Evolutionary conservation across 2,797 vertebrate genomes (phyloP).

Genomic region (Perodicticus potto): DNA sequence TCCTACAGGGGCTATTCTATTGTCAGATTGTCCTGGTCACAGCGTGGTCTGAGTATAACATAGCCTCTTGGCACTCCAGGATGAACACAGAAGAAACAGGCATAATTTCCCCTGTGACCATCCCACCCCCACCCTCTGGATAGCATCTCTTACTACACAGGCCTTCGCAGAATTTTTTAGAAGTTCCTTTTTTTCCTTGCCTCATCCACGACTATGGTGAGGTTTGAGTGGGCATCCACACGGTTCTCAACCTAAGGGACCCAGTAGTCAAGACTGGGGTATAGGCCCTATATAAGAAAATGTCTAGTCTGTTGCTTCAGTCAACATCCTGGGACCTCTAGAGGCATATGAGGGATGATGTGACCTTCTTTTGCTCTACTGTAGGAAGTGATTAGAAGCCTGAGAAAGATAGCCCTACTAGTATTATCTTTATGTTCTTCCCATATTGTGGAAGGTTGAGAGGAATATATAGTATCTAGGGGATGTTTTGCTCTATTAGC

Average conservation of each 20-base stretch:
- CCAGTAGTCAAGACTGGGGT: neutral
- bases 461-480: neutral
- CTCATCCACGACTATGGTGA: neutral
- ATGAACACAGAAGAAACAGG: neutral
- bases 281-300: neutral
- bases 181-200: neutral
- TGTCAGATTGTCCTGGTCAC: neutral
- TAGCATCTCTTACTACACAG: neutral
- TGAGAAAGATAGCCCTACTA: neutral
- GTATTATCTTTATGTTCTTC: neutral
- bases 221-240: neutral
- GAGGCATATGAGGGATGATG: neutral
- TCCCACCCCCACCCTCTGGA: neutral
- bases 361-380: neutral
- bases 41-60: neutral
- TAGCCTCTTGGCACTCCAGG: neutral
- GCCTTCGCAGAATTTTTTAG: constrained; percentile 11
- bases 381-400: neutral
- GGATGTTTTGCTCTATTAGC: neutral
- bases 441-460: neutral
- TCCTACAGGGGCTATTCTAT: neutral
- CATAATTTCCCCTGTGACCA: neutral
- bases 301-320: neutral
- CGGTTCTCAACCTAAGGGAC: neutral
- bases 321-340: neutral